Percentiles rank a stretch among this genome's conserved stretches.
phyloP scores from a whole-genome alignment of 2,113 vertebrate species.

The Hippocampus abdominalis region DNA sequence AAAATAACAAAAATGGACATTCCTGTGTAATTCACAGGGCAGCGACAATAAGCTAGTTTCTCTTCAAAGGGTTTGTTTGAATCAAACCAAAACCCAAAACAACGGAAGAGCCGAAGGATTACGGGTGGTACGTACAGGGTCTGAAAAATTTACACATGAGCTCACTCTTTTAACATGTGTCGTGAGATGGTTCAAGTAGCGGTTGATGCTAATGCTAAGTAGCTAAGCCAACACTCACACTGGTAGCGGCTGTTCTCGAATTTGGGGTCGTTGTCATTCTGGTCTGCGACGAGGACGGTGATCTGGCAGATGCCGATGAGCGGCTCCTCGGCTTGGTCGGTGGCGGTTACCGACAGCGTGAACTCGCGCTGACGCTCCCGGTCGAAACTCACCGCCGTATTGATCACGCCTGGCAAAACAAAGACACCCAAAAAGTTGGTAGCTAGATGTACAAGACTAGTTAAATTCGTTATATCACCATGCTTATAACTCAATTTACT shows the following conservation, averaged over 20 bases:
- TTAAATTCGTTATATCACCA: no score
- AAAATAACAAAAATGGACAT: no score
- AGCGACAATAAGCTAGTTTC: no score
- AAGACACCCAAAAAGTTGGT: background rate
- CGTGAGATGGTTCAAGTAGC: background rate
- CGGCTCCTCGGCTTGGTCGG: conserved; percentile 80
- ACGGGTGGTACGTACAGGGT: no score
- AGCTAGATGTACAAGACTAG: no score
- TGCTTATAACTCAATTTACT: no score
- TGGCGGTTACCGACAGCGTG: conserved; percentile 78
- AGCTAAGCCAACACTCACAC: conserved; percentile 57
- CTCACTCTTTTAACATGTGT: background rate
- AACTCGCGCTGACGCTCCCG: conserved; percentile 81
- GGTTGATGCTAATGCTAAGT: background rate
- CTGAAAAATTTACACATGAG: background rate
- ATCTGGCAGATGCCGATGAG: conserved; percentile 83
- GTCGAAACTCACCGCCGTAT: conserved; percentile 77
- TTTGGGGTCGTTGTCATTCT: conserved; percentile 87
- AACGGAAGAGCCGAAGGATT: no score
- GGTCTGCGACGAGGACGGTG: conserved; percentile 75
- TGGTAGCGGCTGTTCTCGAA: conserved; percentile 88
- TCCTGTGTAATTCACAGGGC: no score
- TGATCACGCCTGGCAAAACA: conserved; percentile 75
- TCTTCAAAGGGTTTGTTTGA: no score
- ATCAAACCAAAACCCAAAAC: no score